Conservation (phyloP, 2,113 vertebrate species). For the Rana temporaria region DNA sequence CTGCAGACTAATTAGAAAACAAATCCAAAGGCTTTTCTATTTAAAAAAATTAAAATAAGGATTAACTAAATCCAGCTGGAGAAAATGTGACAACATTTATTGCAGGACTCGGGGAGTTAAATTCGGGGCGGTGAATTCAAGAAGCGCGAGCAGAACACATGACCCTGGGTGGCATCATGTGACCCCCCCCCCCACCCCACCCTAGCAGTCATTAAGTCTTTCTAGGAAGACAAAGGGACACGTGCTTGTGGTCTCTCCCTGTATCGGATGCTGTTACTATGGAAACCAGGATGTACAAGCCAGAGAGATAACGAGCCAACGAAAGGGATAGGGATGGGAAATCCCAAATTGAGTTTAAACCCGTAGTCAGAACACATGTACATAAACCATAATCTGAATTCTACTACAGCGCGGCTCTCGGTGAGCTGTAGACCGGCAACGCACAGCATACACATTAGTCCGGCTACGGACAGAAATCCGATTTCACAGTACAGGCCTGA, state of each 20-base stretch:
- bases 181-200: conserved; percentile 60
- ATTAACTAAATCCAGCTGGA: too few relatives aligned
- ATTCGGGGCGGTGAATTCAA: not conserved
- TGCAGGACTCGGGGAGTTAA: not conserved
- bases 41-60: too few relatives aligned
- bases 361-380: conserved; percentile 29
- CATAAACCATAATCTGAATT: too few relatives aligned
- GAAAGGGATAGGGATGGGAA: conserved; percentile 66
- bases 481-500: too few relatives aligned
- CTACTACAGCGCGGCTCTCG: too few relatives aligned
- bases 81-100: too few relatives aligned
- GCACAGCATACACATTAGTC: too few relatives aligned
- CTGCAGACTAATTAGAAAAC: too few relatives aligned
- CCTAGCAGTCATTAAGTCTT: conserved; percentile 59
- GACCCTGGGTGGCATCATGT: conserved; percentile 63
- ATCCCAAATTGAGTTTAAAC: conserved; percentile 65
- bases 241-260: conserved; percentile 61
- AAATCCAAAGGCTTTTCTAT: too few relatives aligned
- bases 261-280: conserved; percentile 65
- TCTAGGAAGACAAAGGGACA: conserved; percentile 66
- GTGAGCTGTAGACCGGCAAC: too few relatives aligned
- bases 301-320: conserved; percentile 50
- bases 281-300: conserved; percentile 65
- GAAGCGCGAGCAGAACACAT: conserved; percentile 60
- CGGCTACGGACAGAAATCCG: too few relatives aligned